Evolutionary conservation across 2,888 invertebrate species (phyloP).

Genomic region (Drosophila aldrichi): DNA sequence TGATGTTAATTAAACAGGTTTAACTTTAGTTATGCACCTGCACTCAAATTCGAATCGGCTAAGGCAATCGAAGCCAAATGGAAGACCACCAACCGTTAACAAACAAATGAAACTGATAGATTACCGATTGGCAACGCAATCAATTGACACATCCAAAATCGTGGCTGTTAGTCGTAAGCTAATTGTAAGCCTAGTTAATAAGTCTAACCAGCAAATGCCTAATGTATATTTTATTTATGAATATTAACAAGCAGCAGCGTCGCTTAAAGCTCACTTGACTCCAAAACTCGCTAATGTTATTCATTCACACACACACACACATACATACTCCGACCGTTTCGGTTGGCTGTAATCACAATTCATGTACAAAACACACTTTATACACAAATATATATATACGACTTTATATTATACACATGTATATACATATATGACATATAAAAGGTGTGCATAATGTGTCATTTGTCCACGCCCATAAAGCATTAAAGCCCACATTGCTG

Average conservation of each 20-base stretch:
- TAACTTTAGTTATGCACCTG: constrained; percentile 47
- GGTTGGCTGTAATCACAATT: constrained; percentile 35
- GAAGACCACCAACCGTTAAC: constrained; percentile 25
- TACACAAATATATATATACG: constrained; percentile 26
- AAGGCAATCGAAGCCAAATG: constrained; percentile 49
- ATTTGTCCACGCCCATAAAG: constrained; percentile 42
- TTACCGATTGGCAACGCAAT: constrained; percentile 12
- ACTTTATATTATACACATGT: constrained; percentile 8
- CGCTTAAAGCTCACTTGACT: constrained; percentile 57
- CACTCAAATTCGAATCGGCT: constrained; percentile 44
- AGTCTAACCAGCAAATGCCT: constrained; percentile 54
- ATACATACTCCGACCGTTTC: neutral
- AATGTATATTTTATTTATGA: constrained; percentile 56
- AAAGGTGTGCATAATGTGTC: constrained; percentile 47
- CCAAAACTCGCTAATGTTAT: constrained; percentile 18
- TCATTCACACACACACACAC: neutral
- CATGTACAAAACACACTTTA: constrained; percentile 57
- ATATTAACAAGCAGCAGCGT: constrained; percentile 53
- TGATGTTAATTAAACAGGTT: constrained; percentile 68
- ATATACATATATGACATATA: constrained; percentile 22
- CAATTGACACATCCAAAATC: neutral
- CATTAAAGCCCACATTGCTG: constrained; percentile 28
- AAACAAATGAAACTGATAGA: constrained; percentile 34
- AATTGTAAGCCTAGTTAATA: constrained; percentile 43
- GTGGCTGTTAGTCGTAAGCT: constrained; percentile 46